Percentiles rank a stretch among this genome's conserved stretches.
These are phyloP conservation scores for Ornithoptera priamus DNA, from an alignment of 2,888 invertebrate species.

Conservation along the genomic window DNA sequence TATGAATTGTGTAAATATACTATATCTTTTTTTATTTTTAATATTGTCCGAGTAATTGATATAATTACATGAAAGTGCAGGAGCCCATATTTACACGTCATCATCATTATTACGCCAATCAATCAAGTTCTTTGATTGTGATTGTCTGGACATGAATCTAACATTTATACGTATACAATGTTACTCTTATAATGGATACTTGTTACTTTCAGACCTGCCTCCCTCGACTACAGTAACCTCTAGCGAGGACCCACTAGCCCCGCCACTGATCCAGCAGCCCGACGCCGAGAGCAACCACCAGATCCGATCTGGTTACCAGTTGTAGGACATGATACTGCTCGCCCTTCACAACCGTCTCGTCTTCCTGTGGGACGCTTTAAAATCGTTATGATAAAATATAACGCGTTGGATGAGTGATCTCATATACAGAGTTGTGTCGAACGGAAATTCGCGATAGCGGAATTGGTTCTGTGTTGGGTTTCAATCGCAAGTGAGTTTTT, in stretches of 20 bases:
- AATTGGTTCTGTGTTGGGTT: slow-evolving; percentile 1
- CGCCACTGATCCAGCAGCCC: slow-evolving; percentile 60
- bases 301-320: slow-evolving; percentile 56
- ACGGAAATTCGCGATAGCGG: neutral
- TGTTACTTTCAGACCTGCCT: slow-evolving; percentile 47
- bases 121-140: too few relatives aligned
- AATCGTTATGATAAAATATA: slow-evolving; percentile 44
- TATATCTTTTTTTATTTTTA: too few relatives aligned
- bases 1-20: too few relatives aligned
- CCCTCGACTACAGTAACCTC: slow-evolving; percentile 68
- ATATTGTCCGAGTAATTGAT: too few relatives aligned
- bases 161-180: too few relatives aligned
- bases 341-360: slow-evolving; percentile 44
- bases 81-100: too few relatives aligned
- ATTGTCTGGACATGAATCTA: too few relatives aligned
- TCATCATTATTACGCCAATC: too few relatives aligned
- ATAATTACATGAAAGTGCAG: too few relatives aligned
- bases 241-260: slow-evolving; percentile 65
- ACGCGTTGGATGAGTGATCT: slow-evolving; percentile 35
- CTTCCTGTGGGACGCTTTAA: slow-evolving; percentile 40
- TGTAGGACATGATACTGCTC: slow-evolving; percentile 59
- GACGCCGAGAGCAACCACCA: slow-evolving; percentile 51
- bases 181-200: too few relatives aligned
- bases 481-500: neutral
- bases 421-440: neutral